phyloP scores from a whole-genome alignment of 1,140 invertebrate species.

The Hyphantria cunea region DNA sequence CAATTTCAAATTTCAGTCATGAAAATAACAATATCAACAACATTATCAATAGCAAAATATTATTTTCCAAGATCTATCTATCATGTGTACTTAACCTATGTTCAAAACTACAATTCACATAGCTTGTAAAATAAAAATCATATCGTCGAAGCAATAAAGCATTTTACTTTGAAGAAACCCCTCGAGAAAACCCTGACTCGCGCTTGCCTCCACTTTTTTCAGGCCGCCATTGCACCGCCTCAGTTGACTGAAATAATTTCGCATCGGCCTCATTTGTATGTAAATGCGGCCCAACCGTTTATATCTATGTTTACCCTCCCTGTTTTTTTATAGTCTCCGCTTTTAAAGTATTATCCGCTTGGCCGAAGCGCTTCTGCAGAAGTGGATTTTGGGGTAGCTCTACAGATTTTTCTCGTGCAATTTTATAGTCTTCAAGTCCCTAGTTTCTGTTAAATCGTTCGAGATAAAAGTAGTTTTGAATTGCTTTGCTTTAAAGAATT shows the following conservation, averaged over 20 bases:
- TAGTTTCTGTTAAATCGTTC: slow-evolving; percentile 3
- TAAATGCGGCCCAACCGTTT: slow-evolving; percentile 30
- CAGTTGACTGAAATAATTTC: slow-evolving; percentile 34
- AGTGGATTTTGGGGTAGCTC: slow-evolving; percentile 12
- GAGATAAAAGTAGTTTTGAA: background rate
- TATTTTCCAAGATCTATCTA: too few species aligned
- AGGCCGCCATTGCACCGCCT: slow-evolving; percentile 20
- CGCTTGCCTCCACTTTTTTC: slow-evolving; percentile 22
- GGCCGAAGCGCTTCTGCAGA: slow-evolving; percentile 18
- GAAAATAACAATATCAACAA: too few species aligned
- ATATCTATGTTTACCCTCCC: slow-evolving; percentile 30
- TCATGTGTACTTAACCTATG: too few species aligned
- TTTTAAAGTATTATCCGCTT: slow-evolving; percentile 30
- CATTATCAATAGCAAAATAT: too few species aligned
- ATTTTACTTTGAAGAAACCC: background rate
- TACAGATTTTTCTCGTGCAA: slow-evolving; percentile 20
- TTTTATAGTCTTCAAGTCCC: slow-evolving; percentile 2
- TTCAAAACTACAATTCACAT: too few species aligned
- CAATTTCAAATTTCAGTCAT: too few species aligned
- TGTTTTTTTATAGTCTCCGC: slow-evolving; percentile 32
- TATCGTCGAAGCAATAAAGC: too few species aligned
- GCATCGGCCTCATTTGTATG: slow-evolving; percentile 32
- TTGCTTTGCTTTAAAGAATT: background rate
- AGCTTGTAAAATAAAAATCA: too few species aligned
- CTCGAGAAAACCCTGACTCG: background rate